Conservation (phyloP, 1,140 invertebrate genomes). For the Brachionus angularis region DNA sequence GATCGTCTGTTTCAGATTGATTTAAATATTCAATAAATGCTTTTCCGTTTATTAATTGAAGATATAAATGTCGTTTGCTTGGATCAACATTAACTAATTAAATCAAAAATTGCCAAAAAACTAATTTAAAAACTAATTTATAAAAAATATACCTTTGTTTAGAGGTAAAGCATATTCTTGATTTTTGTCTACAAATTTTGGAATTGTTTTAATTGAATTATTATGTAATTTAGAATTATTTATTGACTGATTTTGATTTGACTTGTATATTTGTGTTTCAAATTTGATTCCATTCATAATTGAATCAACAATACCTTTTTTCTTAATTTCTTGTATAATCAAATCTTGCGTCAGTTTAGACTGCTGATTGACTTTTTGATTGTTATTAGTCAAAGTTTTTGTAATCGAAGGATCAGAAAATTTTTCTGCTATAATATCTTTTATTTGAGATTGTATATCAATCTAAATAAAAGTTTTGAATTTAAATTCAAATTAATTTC, state of each 20-base stretch:
- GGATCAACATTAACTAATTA: constrained; percentile 35
- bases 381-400: no score
- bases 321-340: constrained; percentile 9
- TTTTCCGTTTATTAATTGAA: constrained; percentile 25
- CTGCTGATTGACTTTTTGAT: no score
- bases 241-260: constrained; percentile 26
- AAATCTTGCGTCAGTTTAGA: neutral
- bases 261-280: constrained; percentile 13
- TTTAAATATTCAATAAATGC: constrained; percentile 42
- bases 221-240: neutral
- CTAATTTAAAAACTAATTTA: no score
- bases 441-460: constrained; percentile 30
- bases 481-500: neutral
- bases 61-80: constrained; percentile 14
- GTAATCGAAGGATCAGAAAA: neutral
- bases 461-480: neutral
- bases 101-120: no score
- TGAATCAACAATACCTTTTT: constrained; percentile 21
- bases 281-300: constrained; percentile 34
- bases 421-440: constrained; percentile 17
- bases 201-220: neutral
- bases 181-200: constrained; percentile 10
- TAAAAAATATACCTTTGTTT: no score
- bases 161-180: neutral
- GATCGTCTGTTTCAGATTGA: constrained; percentile 15